Base-by-base conservation (phyloP, 2,888 invertebrate genomes). In the Orgyia antiqua region DNA sequence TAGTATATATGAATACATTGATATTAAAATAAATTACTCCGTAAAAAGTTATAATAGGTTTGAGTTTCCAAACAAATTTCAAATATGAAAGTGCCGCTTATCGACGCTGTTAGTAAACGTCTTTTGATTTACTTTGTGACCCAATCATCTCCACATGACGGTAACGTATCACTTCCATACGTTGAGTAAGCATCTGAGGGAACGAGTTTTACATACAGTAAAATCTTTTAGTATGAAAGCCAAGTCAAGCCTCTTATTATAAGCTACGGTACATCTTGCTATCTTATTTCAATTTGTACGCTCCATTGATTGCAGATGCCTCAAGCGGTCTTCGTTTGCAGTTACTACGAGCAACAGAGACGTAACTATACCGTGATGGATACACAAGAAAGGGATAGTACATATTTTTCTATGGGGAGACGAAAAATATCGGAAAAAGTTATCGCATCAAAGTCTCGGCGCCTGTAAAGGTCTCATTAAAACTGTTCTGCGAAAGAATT, bases 251-350 rank as follows among this genome's bases (percentile, higher is more conserved):
- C 59, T 58, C 69, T 70, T 75, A 72, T 76, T 79, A 75, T 68
- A 70, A 73, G 60, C 62, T 64, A 68, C 58, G 70, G 63, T 70
- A 73, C 70, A 74, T 76, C 61, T 59, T 64, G 77, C 71, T 75
- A 80, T 83, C 82, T 80, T 79, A 82, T 82, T 83, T 78, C 82
- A 84, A 84, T 83, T 84, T 80, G 67, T 76, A 74, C 84, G 83
- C 77, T 77, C 77, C 83, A 86, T 84, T 84, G 83, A 80, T 77
- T 84, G 78, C 82, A 83, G 82, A 82, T 77, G 76, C 78, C 74
- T 68, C 63, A 64, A 68, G 71, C 68, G 66, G 57, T 65, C 64
- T 69, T 66, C 71, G 69, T 77, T 72, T 73, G 72, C 78, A 74
- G 69, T 71, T 55, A 62, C 54, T 53, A 50, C 42, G 70, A 45